Base-by-base conservation (phyloP, 2,113 vertebrate species). In the Gymnorhina tibicen region DNA sequence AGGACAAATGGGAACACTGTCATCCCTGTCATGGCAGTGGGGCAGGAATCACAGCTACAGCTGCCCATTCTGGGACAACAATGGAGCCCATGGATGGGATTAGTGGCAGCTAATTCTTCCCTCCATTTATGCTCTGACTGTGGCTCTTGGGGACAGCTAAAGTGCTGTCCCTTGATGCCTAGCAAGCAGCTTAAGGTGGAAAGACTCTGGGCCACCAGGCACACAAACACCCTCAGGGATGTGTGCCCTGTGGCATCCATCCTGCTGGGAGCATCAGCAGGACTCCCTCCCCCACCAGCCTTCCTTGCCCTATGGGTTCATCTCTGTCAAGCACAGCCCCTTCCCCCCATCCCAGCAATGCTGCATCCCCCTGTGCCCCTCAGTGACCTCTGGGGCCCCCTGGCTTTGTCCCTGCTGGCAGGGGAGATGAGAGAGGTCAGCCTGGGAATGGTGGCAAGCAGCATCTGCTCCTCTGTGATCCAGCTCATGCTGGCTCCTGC, bases 371-470 rank as follows among this genome's bases (percentile, higher is more conserved):
- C 33, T 1, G 10, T 49, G 69, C 84, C 69, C 74, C 56, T 85
- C 60, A 22, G 27, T 89, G 93, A 95, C 89, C 89, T 91, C 53
- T 72, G 77, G 60, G 84, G 53, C 77, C n/a, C 76, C 60, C 13
- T n/a, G 73, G 96, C 90, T 97, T 97, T 98, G 96, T 98, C 93
- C 47, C 64, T 80, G 93, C 98, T 98, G 98, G 98, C 96, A 3
- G 98, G 97, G 78, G 88, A 98, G 94, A 98, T 98, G 98, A 94
- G 77, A 98, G 93, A 97, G 96, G 98, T 98, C 98, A 98, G 89
- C 93, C 95, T 98, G 96, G 98, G 97, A 98, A 98, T 75, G 5
- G 77, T 11, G 39, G 49, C 39, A 30, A 66, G 79, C 78, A 78
- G 68, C 98, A 94, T 84, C 97, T 98, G 77, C 98, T 98, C 74